Conservation (phyloP, 35 echinoderm and acorn worm genomes). For the Heliocidaris erythrogramma region DNA sequence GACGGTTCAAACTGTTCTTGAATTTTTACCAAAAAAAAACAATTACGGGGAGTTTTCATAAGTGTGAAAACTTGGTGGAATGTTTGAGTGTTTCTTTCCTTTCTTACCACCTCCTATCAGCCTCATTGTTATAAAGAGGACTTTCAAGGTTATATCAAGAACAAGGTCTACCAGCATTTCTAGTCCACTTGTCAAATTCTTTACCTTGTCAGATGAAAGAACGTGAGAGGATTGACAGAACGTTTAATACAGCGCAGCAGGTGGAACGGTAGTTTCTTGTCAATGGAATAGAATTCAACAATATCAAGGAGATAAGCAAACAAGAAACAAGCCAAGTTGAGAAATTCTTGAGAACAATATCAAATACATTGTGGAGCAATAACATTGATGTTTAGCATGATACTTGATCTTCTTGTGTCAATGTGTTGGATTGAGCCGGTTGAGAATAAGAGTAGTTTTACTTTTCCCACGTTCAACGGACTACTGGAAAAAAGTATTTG, state of each 20-base stretch:
- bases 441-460: background rate
- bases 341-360: slow-evolving; percentile 19
- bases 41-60: background rate
- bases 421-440: background rate
- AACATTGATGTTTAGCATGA: slow-evolving; percentile 25
- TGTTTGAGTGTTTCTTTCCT: background rate
- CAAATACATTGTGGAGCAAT: slow-evolving; percentile 36
- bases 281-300: background rate
- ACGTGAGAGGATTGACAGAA: slow-evolving; percentile 23
- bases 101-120: background rate
- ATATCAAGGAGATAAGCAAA: background rate
- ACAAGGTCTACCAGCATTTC: background rate
- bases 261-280: background rate
- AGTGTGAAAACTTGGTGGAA: background rate
- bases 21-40: too few species aligned
- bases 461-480: background rate
- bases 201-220: background rate
- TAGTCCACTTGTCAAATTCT: background rate
- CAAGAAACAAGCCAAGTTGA: background rate
- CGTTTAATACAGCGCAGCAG: background rate
- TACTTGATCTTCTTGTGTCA: slow-evolving; percentile 14
- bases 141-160: background rate
- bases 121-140: background rate
- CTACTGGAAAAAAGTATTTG: background rate
- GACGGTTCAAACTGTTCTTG: too few species aligned